phyloP scores from a whole-genome alignment of 1,140 invertebrate species.

The Ylistrum balloti region DNA sequence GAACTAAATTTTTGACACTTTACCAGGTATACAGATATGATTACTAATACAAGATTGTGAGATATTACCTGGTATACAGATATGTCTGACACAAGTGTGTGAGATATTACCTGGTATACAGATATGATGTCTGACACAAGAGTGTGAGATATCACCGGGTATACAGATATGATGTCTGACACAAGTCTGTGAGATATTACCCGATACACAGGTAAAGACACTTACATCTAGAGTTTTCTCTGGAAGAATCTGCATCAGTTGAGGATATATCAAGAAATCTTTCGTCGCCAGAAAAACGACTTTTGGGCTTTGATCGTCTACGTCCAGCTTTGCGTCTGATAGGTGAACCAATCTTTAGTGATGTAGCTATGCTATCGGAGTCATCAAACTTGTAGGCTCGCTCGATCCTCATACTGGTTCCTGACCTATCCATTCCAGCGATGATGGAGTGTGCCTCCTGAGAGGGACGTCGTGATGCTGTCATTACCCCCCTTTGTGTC shows the following conservation, averaged over 20 bases:
- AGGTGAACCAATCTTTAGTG: slow-evolving; percentile 51
- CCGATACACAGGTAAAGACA: too few species aligned
- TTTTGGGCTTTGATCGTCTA: slow-evolving; percentile 47
- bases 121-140: too few species aligned
- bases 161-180: too few species aligned
- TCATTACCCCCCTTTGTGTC: slow-evolving; percentile 28
- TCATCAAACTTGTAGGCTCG: slow-evolving; percentile 60
- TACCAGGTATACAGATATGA: too few species aligned
- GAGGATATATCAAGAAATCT: slow-evolving; percentile 49
- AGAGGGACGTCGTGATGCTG: slow-evolving; percentile 53
- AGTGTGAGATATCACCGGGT: too few species aligned
- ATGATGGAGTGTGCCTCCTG: slow-evolving; percentile 45
- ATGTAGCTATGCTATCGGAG: slow-evolving; percentile 62
- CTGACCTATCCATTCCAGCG: not conserved
- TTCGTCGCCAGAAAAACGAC: not conserved
- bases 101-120: too few species aligned
- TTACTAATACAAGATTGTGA: too few species aligned
- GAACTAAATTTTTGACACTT: too few species aligned
- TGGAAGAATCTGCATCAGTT: slow-evolving; percentile 58
- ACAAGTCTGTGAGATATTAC: too few species aligned
- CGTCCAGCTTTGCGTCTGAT: slow-evolving; percentile 31
- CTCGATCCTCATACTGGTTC: not conserved
- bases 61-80: too few species aligned
- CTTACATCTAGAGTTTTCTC: slow-evolving; percentile 63
- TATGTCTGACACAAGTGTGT: too few species aligned